Base-by-base conservation (phyloP, 2,888 invertebrate genomes). In the Drosophila recens region DNA sequence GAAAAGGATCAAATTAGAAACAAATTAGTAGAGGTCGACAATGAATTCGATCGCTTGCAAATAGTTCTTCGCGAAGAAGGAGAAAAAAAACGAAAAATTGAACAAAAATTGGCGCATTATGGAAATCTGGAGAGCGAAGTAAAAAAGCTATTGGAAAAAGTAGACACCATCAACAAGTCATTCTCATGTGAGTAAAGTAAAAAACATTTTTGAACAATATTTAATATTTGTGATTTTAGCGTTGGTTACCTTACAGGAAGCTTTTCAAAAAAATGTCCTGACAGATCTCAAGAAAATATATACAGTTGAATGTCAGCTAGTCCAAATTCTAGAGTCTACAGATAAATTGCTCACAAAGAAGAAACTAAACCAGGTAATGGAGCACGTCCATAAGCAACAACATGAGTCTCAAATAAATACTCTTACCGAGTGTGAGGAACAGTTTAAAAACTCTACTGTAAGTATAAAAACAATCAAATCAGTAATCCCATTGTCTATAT, bases 1-100 rank as follows among this genome's bases (percentile, higher is more conserved):
- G 83, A 93, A 59, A 89, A 93, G 45, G 86, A 88, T 51, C 67
- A 67, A 34, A 61, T 82, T 1, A 73, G 57, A 36, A 83, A 83
- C 43, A 68, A 48, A 17, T 53, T 83, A 10, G 52, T 36, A 15
- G 62, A 36, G 17, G 56, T 76, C 1, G 82, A 83, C 49, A 66
- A 58, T 42, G 71, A 88, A 36, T 79, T 83, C 42, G 87, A 73
- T 2, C 80, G 80, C 1, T 57, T 82, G n/a, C 83, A 86, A 64
- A 34, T n/a, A 4, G 38, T 54, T 20, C 15, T 54, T 4, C 57
- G 51, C 5, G 68, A 76, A 2, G 72, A 68, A 30, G 48, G 27
- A 4, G 80, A 86, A 1, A 71, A 65, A 5, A 79, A 74, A 17
- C 51, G 90, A 40, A 77, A 79, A 40, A 57, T 92, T 4, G 89